Conservation (phyloP, 2,113 vertebrate species). For the Corapipo altera region DNA sequence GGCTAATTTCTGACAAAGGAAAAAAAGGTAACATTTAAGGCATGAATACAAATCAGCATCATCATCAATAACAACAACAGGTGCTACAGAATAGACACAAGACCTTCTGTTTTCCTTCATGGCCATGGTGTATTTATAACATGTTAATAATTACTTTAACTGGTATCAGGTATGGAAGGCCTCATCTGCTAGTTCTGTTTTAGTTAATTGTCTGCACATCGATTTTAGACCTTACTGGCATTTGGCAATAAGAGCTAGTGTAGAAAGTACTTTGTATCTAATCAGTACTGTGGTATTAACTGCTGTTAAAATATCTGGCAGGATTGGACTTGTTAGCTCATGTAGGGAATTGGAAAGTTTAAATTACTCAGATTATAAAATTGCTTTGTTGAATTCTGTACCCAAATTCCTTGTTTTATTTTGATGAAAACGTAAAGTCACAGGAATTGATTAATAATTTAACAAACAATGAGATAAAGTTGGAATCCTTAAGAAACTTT, state of each 20-base stretch:
- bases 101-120: background rate
- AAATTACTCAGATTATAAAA: background rate
- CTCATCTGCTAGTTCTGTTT: background rate
- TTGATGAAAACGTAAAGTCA: background rate
- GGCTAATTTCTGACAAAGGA: conserved; percentile 81
- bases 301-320: background rate
- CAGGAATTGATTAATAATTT: background rate
- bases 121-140: background rate
- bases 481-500: background rate
- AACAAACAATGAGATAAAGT: background rate
- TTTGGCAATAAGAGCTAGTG: background rate
- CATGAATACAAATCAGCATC: background rate
- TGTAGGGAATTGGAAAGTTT: background rate
- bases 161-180: background rate
- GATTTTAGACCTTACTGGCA: background rate
- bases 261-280: background rate
- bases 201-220: background rate
- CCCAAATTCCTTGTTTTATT: background rate
- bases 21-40: background rate
- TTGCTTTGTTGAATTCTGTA: background rate
- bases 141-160: background rate
- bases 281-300: background rate
- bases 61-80: background rate
- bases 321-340: background rate
- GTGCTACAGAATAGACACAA: background rate